Conservation (phyloP, 2,888 invertebrate species). For the Sesamia inferens region DNA sequence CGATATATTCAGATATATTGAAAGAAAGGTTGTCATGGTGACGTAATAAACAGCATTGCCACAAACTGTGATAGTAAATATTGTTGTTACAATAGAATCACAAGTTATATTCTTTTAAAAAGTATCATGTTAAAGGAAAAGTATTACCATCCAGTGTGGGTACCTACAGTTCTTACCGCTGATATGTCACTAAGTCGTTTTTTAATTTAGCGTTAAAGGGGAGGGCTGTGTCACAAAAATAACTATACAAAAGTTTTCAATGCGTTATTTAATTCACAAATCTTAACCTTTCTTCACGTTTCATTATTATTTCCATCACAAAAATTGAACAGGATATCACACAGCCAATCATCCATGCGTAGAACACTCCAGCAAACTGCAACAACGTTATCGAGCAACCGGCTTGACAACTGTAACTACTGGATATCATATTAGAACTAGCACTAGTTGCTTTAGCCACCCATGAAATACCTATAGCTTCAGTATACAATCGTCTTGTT, state of each 20-base stretch:
- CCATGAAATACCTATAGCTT: slow-evolving; percentile 76
- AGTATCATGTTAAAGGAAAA: too few species aligned
- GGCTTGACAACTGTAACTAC: slow-evolving; percentile 77
- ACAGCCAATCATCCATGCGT: slow-evolving; percentile 76
- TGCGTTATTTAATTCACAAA: slow-evolving; percentile 10
- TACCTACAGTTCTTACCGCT: too few species aligned
- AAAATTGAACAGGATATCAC: slow-evolving; percentile 71
- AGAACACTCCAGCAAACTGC: slow-evolving; percentile 73
- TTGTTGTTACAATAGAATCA: too few species aligned
- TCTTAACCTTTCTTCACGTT: slow-evolving; percentile 8
- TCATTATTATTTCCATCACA: slow-evolving; percentile 67
- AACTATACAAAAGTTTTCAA: background rate
- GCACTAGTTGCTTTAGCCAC: slow-evolving; percentile 72
- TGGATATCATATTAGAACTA: slow-evolving; percentile 71
- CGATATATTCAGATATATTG: too few species aligned
- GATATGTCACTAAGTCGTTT: too few species aligned
- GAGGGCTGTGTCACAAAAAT: too few species aligned
- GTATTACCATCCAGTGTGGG: too few species aligned
- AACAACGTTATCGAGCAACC: slow-evolving; percentile 78
- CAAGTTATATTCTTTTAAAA: too few species aligned
- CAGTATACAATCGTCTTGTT: slow-evolving; percentile 72
- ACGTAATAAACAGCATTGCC: too few species aligned
- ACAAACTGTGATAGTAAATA: too few species aligned
- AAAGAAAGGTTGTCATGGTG: too few species aligned
- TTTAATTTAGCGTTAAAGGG: too few species aligned